phyloP scores from a whole-genome alignment of 64 coral and sea anemone species.

The Hydrozoanthus tunicans region DNA sequence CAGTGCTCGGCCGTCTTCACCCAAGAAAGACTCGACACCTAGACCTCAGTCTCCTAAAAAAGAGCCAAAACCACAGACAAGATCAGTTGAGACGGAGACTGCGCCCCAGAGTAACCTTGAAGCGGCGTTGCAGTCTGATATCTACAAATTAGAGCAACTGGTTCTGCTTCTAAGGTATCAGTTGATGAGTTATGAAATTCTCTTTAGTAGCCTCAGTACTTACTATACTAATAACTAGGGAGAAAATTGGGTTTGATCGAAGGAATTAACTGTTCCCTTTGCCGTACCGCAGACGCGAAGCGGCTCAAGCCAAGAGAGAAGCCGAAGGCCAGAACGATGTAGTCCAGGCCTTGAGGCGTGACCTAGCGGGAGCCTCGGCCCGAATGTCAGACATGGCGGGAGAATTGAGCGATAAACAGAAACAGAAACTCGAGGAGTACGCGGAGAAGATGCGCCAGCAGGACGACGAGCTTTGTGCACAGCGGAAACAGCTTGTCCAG shows the following conservation, averaged over 20 bases:
- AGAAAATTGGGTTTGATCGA: not conserved
- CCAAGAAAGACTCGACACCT: slow-evolving; percentile 42
- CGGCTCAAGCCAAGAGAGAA: slow-evolving; percentile 86
- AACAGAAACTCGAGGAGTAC: slow-evolving; percentile 92
- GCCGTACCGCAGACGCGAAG: slow-evolving; percentile 60
- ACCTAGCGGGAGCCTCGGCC: slow-evolving; percentile 88
- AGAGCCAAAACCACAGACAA: slow-evolving; percentile 77
- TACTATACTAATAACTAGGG: not conserved
- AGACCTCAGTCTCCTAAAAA: slow-evolving; percentile 80
- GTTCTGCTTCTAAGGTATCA: slow-evolving; percentile 82
- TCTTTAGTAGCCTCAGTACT: not conserved
- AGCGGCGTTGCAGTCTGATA: slow-evolving; percentile 82
- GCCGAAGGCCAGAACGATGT: slow-evolving; percentile 83
- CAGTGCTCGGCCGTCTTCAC: slow-evolving; percentile 33
- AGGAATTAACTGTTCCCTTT: not conserved
- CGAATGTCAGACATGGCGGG: slow-evolving; percentile 97
- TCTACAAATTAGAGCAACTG: slow-evolving; percentile 91
- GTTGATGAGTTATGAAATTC: not conserved
- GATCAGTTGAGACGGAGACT: slow-evolving; percentile 90
- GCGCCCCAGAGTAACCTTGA: slow-evolving; percentile 81
- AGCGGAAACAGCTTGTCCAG: slow-evolving; percentile 82
- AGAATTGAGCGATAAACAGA: slow-evolving; percentile 92
- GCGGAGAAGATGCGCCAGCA: slow-evolving; percentile 75
- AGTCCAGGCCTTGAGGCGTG: slow-evolving; percentile 76
- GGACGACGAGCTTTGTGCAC: slow-evolving; percentile 76